phyloP scores from a whole-genome alignment of 2,888 invertebrate genomes.

The Netelia fuscicornis region DNA sequence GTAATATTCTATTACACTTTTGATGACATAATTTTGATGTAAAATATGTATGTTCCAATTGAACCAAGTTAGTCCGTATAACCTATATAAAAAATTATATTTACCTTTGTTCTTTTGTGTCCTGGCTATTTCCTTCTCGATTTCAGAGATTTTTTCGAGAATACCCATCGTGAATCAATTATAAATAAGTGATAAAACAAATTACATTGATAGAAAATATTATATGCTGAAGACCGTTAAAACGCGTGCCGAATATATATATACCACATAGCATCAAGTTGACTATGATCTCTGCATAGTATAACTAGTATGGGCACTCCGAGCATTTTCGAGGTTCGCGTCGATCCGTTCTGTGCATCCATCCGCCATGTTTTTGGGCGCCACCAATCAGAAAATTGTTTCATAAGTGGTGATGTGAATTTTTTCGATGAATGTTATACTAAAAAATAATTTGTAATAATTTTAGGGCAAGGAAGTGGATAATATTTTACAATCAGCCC shows the following conservation, averaged over 20 bases:
- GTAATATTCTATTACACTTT: background rate
- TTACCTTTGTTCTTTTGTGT: constrained; percentile 99
- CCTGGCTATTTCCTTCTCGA: constrained; percentile 98
- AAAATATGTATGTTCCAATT: constrained; percentile 31
- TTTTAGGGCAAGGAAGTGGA: no score
- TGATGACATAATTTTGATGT: background rate
- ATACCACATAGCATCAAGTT: background rate
- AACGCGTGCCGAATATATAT: constrained; percentile 48
- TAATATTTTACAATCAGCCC: no score
- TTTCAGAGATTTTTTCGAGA: constrained; percentile 99
- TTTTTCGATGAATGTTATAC: no score
- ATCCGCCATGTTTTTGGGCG: no score
- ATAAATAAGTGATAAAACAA: constrained; percentile 1
- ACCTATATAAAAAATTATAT: constrained; percentile 55
- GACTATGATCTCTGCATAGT: background rate
- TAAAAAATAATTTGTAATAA: no score
- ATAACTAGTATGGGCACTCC: no score
- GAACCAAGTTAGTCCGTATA: constrained; percentile 25
- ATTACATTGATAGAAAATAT: constrained; percentile 26
- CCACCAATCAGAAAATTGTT: no score
- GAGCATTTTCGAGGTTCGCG: no score
- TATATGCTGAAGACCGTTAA: constrained; percentile 26
- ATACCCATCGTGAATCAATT: constrained; percentile 93
- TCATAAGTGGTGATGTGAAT: no score
- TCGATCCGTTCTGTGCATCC: no score